Evolutionary conservation across 2,113 vertebrate species (phyloP), one percentile per base, ranked within the genome.

Genomic region (Chroicocephalus ridibundus): DNA sequence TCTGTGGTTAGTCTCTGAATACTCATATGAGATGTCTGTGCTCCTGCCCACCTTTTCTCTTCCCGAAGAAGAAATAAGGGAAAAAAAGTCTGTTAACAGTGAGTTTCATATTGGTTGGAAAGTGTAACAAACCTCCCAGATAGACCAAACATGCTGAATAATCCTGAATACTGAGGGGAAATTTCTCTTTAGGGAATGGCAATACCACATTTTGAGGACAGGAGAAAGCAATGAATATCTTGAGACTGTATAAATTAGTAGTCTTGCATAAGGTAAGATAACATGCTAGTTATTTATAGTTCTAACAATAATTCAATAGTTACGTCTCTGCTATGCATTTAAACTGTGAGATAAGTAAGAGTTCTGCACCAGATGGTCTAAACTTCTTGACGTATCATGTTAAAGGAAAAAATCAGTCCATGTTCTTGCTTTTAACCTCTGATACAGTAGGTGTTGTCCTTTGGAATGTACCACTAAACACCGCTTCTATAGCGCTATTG

Each of bases 381-480:
- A 84, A 88, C 32, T 51, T n/a, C 6, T 4, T 31, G 71, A 68
- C 51, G 8, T 4, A n/a, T 13, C 27, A 14, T 0, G 0, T 51
- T 55, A 62, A 42, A 68, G 34, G 20, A 54, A 66, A 76, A 60
- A 79, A 46, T 54, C 68, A 88, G 64, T 51, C 31, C 36, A 22
- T 42, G n/a, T 60, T 52, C 22, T 85, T 94, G 69, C 54, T 96
- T 94, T 95, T 96, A 86, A 83, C 92, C 76, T 88, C n/a, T 91
- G 78, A 7, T 74, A 36, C 17, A 36, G 60, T 40, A 93, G 52
- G 54, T 79, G 61, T 29, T 92, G 47, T 86, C 68, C 76, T 90
- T 57, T 75, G 31, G 57, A 75, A 32, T 20, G 26, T 51, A 13
- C 17, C n/a, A 14, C 38, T n/a, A 11, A 61, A 5, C 36, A 11